phyloP scores from a whole-genome alignment of 35 echinoderm and acorn worm genomes.

The Heliocidaris tuberculata region DNA sequence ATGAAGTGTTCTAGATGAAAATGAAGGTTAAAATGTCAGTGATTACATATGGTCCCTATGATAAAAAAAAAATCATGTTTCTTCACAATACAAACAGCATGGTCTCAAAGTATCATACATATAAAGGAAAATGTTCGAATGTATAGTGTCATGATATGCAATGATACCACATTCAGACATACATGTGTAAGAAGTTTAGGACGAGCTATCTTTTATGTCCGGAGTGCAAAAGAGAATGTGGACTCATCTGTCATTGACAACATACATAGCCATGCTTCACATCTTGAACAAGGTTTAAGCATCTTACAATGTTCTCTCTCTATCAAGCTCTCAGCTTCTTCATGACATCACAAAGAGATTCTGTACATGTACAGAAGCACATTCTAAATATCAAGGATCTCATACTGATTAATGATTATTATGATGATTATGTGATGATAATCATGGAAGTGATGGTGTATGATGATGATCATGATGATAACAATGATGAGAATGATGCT shows the following conservation, averaged over 20 bases:
- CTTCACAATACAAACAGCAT: no score
- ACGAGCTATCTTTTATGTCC: background rate
- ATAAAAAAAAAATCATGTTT: no score
- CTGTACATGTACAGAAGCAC: background rate
- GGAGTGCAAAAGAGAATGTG: background rate
- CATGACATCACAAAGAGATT: background rate
- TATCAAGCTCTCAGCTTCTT: background rate
- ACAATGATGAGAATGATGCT: background rate
- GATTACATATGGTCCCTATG: no score
- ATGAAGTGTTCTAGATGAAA: no score
- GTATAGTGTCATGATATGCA: no score
- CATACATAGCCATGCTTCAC: background rate
- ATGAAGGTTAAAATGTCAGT: no score
- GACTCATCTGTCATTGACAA: background rate
- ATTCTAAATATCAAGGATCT: background rate
- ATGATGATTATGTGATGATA: background rate
- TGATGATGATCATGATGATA: background rate
- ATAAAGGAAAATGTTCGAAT: no score
- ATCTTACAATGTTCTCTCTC: background rate
- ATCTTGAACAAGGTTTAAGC: background rate
- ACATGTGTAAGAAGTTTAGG: background rate
- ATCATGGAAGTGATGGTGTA: background rate
- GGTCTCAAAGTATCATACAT: no score
- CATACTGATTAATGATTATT: background rate
- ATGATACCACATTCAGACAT: background rate